Percentiles rank a stretch among this genome's conserved stretches.
phyloP scores from a whole-genome alignment of 2,113 vertebrate species.

The Rhinopithecus roxellana region DNA sequence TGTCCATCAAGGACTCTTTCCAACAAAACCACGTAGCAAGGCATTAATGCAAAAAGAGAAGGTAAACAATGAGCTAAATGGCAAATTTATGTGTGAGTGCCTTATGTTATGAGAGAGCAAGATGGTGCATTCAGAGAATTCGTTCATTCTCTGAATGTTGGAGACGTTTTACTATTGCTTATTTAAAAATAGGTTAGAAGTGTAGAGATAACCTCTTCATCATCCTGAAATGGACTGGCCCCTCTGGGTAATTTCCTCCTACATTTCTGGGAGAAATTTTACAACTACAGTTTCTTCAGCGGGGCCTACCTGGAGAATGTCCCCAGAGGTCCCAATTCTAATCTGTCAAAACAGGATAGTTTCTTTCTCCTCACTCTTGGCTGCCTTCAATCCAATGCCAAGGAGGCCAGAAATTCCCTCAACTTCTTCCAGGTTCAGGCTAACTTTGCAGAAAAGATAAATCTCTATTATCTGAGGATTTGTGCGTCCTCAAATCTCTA shows the following conservation, averaged over 20 bases:
- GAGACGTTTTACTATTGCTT: not conserved
- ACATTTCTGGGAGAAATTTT: not conserved
- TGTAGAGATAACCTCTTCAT: not conserved
- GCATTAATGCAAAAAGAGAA: constrained; percentile 34
- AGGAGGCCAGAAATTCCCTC: not conserved
- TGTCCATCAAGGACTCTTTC: not conserved
- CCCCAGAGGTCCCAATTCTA: not conserved
- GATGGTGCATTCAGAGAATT: not conserved
- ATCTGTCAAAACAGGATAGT: not conserved
- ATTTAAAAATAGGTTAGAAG: not conserved
- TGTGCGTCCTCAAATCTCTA: not conserved
- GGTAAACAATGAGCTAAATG: not conserved
- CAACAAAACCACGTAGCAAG: constrained; percentile 6
- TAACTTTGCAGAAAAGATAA: constrained; percentile 9
- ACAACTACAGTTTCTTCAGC: not conserved
- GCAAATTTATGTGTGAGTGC: not conserved
- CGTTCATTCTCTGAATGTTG: not conserved
- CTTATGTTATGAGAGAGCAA: not conserved
- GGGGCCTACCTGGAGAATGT: not conserved
- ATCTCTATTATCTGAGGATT: not conserved
- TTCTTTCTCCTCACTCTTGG: not conserved
- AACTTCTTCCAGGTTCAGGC: not conserved
- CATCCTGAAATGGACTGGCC: not conserved
- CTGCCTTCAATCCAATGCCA: not conserved
- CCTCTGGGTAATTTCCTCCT: not conserved